Conservation (phyloP, 2,113 vertebrate species). For the Menidia beryllina region DNA sequence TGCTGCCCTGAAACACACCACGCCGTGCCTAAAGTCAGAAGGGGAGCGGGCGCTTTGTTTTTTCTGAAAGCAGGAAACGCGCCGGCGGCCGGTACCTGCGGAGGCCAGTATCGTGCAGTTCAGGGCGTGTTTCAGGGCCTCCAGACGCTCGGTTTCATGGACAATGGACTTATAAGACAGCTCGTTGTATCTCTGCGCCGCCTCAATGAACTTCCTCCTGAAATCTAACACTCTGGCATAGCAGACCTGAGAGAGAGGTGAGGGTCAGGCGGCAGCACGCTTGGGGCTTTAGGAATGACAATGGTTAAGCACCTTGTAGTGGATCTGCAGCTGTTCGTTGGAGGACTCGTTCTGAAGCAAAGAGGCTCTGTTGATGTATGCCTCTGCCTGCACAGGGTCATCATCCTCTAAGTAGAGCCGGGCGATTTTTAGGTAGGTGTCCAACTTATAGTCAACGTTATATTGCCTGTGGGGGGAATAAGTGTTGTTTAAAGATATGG, state of each 20-base stretch:
- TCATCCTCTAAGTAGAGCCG: conserved; percentile 97
- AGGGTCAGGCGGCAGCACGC: background rate
- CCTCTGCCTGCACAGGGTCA: conserved; percentile 97
- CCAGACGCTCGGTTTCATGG: conserved; percentile 94
- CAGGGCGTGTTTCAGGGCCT: conserved; percentile 95
- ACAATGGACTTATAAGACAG: conserved; percentile 98
- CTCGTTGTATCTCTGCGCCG: conserved; percentile 97
- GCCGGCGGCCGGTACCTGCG: conserved; percentile 85
- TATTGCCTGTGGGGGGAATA: conserved; percentile 87
- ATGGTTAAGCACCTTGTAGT: conserved; percentile 88
- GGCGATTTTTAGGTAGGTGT: conserved; percentile 98
- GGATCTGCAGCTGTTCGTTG: conserved; percentile 97
- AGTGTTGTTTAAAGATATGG: background rate
- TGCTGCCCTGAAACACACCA: conserved; percentile 87
- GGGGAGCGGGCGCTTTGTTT: background rate
- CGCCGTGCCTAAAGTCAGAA: background rate
- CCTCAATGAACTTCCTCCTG: conserved; percentile 98
- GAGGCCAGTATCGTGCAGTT: conserved; percentile 98
- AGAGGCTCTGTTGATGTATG: conserved; percentile 97
- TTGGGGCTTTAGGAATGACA: too few relatives aligned
- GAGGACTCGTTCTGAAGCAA: conserved; percentile 98
- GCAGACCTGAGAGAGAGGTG: conserved; percentile 85
- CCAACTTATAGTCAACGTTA: conserved; percentile 98
- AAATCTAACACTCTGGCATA: conserved; percentile 98
- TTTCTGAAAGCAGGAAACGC: background rate